phyloP scores from a whole-genome alignment of 2,888 invertebrate species.

The Drosophila limbata region DNA sequence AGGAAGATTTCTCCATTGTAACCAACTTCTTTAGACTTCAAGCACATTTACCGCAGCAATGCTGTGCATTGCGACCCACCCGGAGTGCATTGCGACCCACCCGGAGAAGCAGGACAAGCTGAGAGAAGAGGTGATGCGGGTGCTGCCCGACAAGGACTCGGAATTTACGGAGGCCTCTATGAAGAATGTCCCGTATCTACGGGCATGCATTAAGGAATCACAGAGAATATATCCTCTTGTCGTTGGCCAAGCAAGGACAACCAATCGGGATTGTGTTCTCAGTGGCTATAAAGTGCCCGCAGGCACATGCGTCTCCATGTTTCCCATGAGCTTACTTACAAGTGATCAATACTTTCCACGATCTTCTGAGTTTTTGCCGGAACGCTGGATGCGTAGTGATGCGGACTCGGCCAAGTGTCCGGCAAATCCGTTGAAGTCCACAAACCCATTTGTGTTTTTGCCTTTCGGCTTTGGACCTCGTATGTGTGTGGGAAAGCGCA shows the following conservation, averaged over 20 bases:
- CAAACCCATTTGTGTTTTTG: slow-evolving; percentile 83
- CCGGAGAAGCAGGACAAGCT: slow-evolving; percentile 88
- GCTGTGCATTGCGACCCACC: slow-evolving; percentile 87
- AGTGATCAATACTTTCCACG: slow-evolving; percentile 81
- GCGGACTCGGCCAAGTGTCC: slow-evolving; percentile 87
- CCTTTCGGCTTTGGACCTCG: slow-evolving; percentile 91
- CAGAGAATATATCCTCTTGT: slow-evolving; percentile 88
- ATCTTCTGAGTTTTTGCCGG: slow-evolving; percentile 89
- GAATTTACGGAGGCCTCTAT: slow-evolving; percentile 85
- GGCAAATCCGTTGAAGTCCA: slow-evolving; percentile 87
- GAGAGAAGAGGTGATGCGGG: slow-evolving; percentile 86
- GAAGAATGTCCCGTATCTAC: slow-evolving; percentile 87
- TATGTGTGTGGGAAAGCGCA: slow-evolving; percentile 90
- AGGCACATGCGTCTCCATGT: slow-evolving; percentile 86
- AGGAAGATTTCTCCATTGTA: too few species aligned
- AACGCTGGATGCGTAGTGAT: slow-evolving; percentile 88
- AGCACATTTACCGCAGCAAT: slow-evolving; percentile 64
- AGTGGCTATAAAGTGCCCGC: neutral
- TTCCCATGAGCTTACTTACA: slow-evolving; percentile 86
- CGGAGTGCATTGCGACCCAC: slow-evolving; percentile 87
- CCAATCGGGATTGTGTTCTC: neutral
- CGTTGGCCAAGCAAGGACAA: slow-evolving; percentile 86
- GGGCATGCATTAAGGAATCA: slow-evolving; percentile 91
- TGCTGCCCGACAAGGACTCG: slow-evolving; percentile 85
- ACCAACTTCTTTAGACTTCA: slow-evolving; percentile 72